phyloP scores from a whole-genome alignment of 1,140 invertebrate species.

The Caerostris darwini region DNA sequence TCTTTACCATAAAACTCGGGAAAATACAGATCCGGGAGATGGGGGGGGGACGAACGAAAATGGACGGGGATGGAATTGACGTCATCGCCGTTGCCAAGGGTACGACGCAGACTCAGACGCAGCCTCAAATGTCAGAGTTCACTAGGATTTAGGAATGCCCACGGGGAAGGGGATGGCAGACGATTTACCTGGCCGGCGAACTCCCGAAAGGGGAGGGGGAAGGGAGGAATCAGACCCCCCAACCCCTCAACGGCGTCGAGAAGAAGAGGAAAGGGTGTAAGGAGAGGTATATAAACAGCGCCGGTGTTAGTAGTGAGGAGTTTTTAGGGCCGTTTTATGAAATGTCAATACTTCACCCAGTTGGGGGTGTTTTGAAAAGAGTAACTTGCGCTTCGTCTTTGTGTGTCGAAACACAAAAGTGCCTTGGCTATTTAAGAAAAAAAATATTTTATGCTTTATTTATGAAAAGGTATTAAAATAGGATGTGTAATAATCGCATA shows the following conservation, averaged over 20 bases:
- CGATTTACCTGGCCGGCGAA: slow-evolving; percentile 59
- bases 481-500: too few relatives aligned
- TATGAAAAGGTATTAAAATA: too few relatives aligned
- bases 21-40: not conserved
- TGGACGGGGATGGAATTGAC: slow-evolving; percentile 52
- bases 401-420: too few relatives aligned
- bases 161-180: slow-evolving; percentile 4
- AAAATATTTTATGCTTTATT: too few relatives aligned
- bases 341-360: not conserved
- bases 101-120: slow-evolving; percentile 39
- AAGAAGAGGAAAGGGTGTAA: not conserved
- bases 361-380: not conserved
- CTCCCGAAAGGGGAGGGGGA: not conserved
- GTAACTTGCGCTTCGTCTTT: not conserved
- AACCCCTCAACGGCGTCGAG: not conserved
- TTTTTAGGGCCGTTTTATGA: not conserved
- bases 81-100: slow-evolving; percentile 45
- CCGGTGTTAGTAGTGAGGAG: not conserved
- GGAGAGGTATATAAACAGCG: not conserved
- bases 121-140: slow-evolving; percentile 74
- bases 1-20: slow-evolving; percentile 67
- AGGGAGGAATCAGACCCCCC: not conserved
- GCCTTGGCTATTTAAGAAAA: too few relatives aligned
- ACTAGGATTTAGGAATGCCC: slow-evolving; percentile 67
- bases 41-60: not conserved